A percentile compares a stretch with the other conserved stretches of the same genome.
Conservation (phyloP, 2,888 invertebrate species). For the Cheilosia vernalis region DNA sequence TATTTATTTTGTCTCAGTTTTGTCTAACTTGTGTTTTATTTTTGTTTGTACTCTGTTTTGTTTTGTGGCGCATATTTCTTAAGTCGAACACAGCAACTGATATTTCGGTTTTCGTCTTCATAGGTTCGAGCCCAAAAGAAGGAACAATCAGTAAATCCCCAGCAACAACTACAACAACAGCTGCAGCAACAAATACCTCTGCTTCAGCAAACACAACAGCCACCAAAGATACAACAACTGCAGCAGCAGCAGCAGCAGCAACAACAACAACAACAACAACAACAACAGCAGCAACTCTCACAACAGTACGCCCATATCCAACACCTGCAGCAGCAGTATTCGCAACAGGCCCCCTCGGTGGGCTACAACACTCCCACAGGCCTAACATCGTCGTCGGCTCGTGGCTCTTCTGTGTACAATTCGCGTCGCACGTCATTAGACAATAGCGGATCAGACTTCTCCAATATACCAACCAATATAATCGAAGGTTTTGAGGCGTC, state of each 20-base stretch:
- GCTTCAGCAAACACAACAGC: conserved; percentile 3
- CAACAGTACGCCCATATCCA: conserved; percentile 51
- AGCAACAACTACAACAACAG: conserved; percentile 7
- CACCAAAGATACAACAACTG: conserved; percentile 2
- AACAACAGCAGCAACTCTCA: conserved; percentile 5
- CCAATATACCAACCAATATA: conserved; percentile 78
- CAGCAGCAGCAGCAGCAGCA: not conserved
- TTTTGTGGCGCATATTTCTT: not conserved
- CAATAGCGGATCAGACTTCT: conserved; percentile 81
- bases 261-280: not conserved
- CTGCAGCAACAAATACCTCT: not conserved
- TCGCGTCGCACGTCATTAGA: conserved; percentile 82
- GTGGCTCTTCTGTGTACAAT: conserved; percentile 81
- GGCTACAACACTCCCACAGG: conserved; percentile 80
- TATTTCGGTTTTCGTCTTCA: conserved; percentile 33
- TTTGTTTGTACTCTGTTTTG: not conserved
- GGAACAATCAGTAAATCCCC: conserved; percentile 14
- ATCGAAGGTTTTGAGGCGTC: conserved; percentile 77
- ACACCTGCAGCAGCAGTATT: conserved; percentile 56
- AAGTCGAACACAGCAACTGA: conserved; percentile 37
- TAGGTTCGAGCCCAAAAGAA: conserved; percentile 35
- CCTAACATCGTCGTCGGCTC: conserved; percentile 77
- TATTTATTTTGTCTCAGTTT: not conserved
- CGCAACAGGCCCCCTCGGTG: conserved; percentile 68
- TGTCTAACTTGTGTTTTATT: conserved; percentile 1